phyloP scores from a whole-genome alignment of 2,888 invertebrate genomes.

The Phortica magna region DNA sequence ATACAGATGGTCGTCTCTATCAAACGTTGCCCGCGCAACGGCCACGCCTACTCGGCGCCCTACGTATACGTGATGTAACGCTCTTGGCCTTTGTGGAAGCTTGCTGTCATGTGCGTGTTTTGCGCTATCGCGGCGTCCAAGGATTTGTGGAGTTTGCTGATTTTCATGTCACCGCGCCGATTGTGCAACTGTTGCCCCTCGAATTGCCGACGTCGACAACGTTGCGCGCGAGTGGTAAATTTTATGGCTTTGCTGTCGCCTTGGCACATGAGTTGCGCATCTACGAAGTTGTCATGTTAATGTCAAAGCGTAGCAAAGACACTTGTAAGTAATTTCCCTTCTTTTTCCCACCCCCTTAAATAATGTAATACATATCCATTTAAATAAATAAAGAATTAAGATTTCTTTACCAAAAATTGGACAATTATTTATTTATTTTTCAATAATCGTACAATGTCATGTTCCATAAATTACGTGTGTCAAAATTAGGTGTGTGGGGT shows the following conservation, averaged over 20 bases:
- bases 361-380: no score
- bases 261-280: conserved; percentile 59
- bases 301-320: not conserved
- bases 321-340: no score
- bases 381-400: no score
- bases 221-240: conserved; percentile 53
- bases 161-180: conserved; percentile 48
- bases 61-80: conserved; percentile 78
- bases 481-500: no score
- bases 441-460: no score
- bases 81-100: conserved; percentile 79
- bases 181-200: conserved; percentile 40
- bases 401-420: no score
- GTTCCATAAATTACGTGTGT: no score
- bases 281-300: conserved; percentile 61
- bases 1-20: conserved; percentile 77
- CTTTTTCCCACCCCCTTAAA: no score
- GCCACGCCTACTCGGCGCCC: conserved; percentile 78
- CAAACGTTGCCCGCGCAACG: conserved; percentile 79
- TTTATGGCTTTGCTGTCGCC: conserved; percentile 58
- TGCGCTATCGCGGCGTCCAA: conserved; percentile 74
- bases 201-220: conserved; percentile 56
- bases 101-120: conserved; percentile 63
- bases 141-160: conserved; percentile 74
- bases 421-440: no score